A percentile compares a stretch with the other conserved stretches of the same genome.
Evolutionary conservation across 23 tunicate species (phyloP).

Genomic region (Corella eumyota): DNA sequence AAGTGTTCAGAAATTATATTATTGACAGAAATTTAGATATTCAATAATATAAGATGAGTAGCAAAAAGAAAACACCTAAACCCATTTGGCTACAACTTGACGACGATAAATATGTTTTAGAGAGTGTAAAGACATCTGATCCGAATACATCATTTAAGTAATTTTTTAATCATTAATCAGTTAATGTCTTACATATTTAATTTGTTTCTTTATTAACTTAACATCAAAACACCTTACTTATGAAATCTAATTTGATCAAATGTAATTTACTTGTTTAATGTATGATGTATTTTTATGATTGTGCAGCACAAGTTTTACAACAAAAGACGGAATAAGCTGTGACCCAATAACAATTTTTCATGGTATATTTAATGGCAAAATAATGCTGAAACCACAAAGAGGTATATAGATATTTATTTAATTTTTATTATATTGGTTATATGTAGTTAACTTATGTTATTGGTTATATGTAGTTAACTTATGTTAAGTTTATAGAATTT

Average conservation of each 20-base stretch:
- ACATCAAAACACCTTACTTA: too few relatives aligned
- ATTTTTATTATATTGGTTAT: neutral
- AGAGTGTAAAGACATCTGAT: neutral
- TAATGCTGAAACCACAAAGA: conserved; percentile 8
- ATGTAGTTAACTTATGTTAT: neutral
- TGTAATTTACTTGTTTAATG: too few relatives aligned
- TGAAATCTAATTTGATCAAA: too few relatives aligned
- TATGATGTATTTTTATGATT: too few relatives aligned
- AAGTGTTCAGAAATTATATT: too few relatives aligned
- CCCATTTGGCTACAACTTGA: neutral
- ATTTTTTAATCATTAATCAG: neutral
- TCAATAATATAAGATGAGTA: conserved; percentile 4
- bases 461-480: too few relatives aligned
- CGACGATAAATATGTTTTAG: neutral
- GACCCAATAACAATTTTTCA: neutral
- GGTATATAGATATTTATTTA: neutral
- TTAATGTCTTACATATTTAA: too few relatives aligned
- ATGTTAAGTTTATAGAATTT: too few relatives aligned
- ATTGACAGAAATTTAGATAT: too few relatives aligned
- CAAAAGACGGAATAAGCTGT: too few relatives aligned
- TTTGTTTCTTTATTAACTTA: too few relatives aligned
- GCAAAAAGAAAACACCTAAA: neutral
- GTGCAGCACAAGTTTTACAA: too few relatives aligned
- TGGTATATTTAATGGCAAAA: conserved; percentile 29
- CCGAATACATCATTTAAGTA: conserved; percentile 1